Evolutionary conservation across 2,888 invertebrate species (phyloP), one percentile per base, ranked within the genome.

Genomic region (Norana najaformis): DNA sequence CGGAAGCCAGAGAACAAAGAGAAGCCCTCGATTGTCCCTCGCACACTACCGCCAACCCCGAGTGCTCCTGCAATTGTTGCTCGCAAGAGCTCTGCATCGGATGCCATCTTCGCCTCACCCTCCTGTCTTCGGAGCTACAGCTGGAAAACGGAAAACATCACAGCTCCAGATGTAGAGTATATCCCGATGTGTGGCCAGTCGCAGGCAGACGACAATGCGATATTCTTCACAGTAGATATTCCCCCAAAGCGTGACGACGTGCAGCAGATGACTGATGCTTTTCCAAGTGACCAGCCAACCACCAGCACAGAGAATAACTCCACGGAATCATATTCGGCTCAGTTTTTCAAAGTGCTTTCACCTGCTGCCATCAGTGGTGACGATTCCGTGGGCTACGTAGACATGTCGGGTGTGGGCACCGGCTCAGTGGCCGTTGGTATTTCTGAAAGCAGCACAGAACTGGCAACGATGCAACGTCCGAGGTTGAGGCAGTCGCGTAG

Each of bases 401-500:
- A 85, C 85, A 85, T 85, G 85, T 85, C 85, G 85, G 85, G 85
- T 11, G 5, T 36, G 36, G 23, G n/a, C 11, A 23, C 37, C 85
- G 36, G 2, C 35, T 34, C 35, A 5, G 18, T 35, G 6, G 18
- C 85, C 13, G 23, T 5, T 5, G 35, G 6, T 8, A 6, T 35
- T 85, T 36, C 85, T 8, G 37, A 35, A 18, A 34, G 36, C 6
- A 36, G 35, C 16, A 20, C 20, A 11, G 36, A 83, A 2, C 14
- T 30, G 53, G 18, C 23, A 20, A 36, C 85, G 36, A 85, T 20
- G 85, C 34, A 20, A 35, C 85, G 89, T 30, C 91, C 90, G 30
- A 83, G 39, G 37, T 85, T 91, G 35, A 89, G 85, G 88, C 91
- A 91, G 37, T 90, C 91, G 20, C 88, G 88, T 2, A 91, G 91